Base-by-base conservation (phyloP, 1,140 invertebrate genomes). In the Pristionchus pacificus region DNA sequence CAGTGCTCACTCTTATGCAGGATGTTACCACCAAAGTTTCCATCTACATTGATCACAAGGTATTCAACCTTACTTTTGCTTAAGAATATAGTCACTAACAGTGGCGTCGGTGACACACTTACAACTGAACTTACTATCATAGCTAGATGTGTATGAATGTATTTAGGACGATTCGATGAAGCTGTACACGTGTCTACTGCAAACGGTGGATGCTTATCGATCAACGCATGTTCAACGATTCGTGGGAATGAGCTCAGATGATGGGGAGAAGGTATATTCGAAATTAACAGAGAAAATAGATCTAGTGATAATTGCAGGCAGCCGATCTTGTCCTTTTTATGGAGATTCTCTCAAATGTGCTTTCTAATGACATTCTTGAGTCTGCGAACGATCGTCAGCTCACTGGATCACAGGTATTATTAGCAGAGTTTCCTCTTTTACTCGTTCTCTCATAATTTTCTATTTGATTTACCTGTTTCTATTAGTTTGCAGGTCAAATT, bases 301-400 rank as follows among this genome's bases (percentile, higher is more conserved):
- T 28, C 49, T 15, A 33, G 60, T n/a, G 38, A 62, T 33, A 76
- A 66, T 57, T 3, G 15, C 24, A 69, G 38, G 24, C 25, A 24
- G 60, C 29, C 19, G n/a, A 68, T 64, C 25, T 49, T 19, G 65
- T 61, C 13, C 30, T 65, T n/a, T 74, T 74, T 27, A 65, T 74
- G 28, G 72, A 74, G 33, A 74, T 74, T 1, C 71, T 75, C 24
- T 31, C 71, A 25, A 74, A 74, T 60, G 71, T 74, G 65, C 29
- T 74, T 2, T 74, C 72, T n/a, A 74, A 74, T 25, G 72, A 74
- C 49, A 74, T 74, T 30, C 63, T 74, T n/a, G 71, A 68, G 14
- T 13, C 3, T 2, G 33, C n/a, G 27, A 33, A 29, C 13, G 6
- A 25, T n/a, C n/a, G 24, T 2, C 60, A 24, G 19, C 33, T 30